A percentile compares a stretch with the other conserved stretches of the same genome.
phyloP scores from a whole-genome alignment of 2,888 invertebrate genomes.

The Drosophila meridiana region DNA sequence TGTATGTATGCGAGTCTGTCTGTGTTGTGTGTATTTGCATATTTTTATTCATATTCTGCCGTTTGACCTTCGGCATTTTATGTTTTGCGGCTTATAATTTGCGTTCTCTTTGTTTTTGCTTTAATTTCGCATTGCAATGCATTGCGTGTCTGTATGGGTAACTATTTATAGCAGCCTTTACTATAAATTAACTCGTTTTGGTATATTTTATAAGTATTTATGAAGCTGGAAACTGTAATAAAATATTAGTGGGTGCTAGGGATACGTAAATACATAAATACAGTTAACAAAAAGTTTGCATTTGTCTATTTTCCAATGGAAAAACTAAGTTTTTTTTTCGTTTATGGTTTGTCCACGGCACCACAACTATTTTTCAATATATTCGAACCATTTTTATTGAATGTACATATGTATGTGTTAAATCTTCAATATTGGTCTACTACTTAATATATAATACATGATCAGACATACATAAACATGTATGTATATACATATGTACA shows the following conservation, averaged over 20 bases:
- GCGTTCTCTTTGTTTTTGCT: background rate
- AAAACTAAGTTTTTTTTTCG: too few relatives aligned
- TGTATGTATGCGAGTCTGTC: background rate
- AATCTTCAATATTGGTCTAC: too few relatives aligned
- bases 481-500: too few relatives aligned
- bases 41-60: slow-evolving; percentile 9
- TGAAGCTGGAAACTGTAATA: background rate
- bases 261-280: too few relatives aligned
- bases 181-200: background rate
- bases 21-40: background rate
- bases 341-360: too few relatives aligned
- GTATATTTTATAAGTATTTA: background rate
- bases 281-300: too few relatives aligned
- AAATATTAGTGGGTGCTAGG: background rate
- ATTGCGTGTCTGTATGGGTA: background rate
- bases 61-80: slow-evolving; percentile 26
- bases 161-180: background rate
- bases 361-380: too few relatives aligned
- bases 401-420: too few relatives aligned
- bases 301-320: too few relatives aligned
- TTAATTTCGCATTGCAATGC: background rate
- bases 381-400: too few relatives aligned
- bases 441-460: too few relatives aligned
- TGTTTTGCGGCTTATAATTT: slow-evolving; percentile 8
- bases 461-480: too few relatives aligned